Conservation (phyloP, 2,888 invertebrate genomes). For the Gymnoscelis rufifasciata region DNA sequence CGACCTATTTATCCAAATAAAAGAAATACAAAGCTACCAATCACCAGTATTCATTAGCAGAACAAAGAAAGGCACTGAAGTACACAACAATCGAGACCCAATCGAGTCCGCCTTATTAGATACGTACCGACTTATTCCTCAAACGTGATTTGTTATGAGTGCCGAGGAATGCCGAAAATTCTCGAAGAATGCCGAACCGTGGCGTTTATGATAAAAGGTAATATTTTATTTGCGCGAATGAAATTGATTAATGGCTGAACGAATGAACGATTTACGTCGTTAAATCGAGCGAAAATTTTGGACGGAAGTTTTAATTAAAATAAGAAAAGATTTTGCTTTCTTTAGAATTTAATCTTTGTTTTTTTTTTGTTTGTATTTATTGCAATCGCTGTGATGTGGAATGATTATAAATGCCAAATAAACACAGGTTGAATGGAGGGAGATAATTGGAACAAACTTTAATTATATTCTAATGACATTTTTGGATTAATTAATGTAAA, state of each 20-base stretch:
- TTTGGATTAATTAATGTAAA: no score
- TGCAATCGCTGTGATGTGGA: no score
- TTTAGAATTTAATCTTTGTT: no score
- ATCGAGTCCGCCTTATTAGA: constrained; percentile 12
- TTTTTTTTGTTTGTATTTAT: no score
- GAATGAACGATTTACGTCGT: constrained; percentile 21
- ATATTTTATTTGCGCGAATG: constrained; percentile 31
- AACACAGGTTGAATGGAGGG: no score
- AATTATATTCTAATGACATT: no score
- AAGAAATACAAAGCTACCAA: constrained; percentile 6
- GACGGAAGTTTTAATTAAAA: neutral
- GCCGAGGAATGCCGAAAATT: constrained; percentile 12
- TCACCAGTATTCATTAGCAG: constrained; percentile 7
- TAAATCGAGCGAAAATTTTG: constrained; percentile 18
- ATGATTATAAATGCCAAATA: no score
- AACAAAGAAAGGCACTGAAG: constrained; percentile 10
- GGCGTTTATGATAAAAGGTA: constrained; percentile 23
- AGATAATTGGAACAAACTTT: no score
- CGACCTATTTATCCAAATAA: constrained; percentile 4
- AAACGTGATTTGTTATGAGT: constrained; percentile 25
- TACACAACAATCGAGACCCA: constrained; percentile 6
- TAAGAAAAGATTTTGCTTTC: neutral
- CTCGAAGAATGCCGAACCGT: constrained; percentile 20
- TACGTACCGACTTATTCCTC: constrained; percentile 6
- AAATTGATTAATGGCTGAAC: constrained; percentile 30